Base-by-base conservation (phyloP, 2,888 invertebrate species). In the Drosophila helvetica region DNA sequence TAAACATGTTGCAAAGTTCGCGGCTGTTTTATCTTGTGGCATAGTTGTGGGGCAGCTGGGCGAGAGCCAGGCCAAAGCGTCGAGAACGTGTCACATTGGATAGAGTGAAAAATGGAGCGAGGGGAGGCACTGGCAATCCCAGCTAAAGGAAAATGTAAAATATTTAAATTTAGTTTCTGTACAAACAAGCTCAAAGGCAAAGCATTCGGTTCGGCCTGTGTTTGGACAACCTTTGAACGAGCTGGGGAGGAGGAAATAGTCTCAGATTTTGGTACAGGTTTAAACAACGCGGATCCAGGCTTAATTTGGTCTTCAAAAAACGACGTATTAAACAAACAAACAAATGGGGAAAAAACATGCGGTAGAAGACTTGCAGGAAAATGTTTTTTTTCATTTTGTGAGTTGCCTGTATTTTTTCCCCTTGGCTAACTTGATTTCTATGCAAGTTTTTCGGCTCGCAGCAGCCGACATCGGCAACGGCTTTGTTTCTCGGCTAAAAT, bases 1-100 rank as follows among this genome's bases (percentile, higher is more conserved):
- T 86, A 86, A 86, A 86, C 89, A 86, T 88, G 87, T 76, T 88
- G 80, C 77, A 85, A 88, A 86, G 80, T 86, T 86, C 85, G 89
- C 88, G 83, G 75, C 76, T 70, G 64, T 73, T 88, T 84, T 84
- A 84, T 84, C 83, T 84, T 84, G 50, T 67, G 72, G 66, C 66
- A 66, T 66, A 66, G 66, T 66, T 65, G 69, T 38, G 38, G 38
- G 38, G 60, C 67, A 67, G 53, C 67, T 69, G 53, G 84, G 75
- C 64, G 78, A 64, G 78, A 60, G 67, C 51, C 48, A 63, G 85
- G 87, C 79, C 88, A 84, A 61, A 70, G 64, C 79, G 89, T 86
- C 89, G 75, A 59, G 78, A 75, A 88, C 83, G 83, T 83, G 83
- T 84, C 65, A 64, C 69, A 54, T 53, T 54, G 77, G 42, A 18